phyloP scores from a whole-genome alignment of 1,140 invertebrate species.

The Anastrepha obliqua region DNA sequence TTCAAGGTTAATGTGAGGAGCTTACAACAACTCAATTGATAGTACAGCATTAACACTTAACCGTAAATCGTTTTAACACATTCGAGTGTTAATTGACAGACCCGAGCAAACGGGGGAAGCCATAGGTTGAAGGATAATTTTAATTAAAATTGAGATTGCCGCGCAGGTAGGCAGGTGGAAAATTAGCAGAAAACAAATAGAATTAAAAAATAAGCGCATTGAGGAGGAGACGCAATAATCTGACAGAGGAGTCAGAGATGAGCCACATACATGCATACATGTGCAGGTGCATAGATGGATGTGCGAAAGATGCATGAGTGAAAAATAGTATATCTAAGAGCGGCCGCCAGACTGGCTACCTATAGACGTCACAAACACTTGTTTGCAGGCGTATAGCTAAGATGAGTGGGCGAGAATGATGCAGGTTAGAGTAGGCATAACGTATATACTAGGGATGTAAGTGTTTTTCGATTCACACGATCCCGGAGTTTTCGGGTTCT shows the following conservation, averaged over 20 bases:
- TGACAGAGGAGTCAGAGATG: not conserved
- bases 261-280: not conserved
- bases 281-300: not conserved
- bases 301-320: not conserved
- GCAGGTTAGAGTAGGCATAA: not conserved
- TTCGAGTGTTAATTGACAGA: constrained; percentile 17
- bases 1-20: constrained; percentile 32
- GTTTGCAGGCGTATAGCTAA: not conserved
- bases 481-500: too few relatives aligned
- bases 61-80: constrained; percentile 24
- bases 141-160: constrained; percentile 5
- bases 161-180: not conserved
- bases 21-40: constrained; percentile 29
- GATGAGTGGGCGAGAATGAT: not conserved
- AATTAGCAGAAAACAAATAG: not conserved
- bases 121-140: not conserved
- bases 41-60: constrained; percentile 35
- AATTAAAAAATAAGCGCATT: not conserved
- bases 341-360: constrained; percentile 12
- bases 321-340: not conserved
- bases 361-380: not conserved
- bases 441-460: not conserved
- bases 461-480: not conserved
- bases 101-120: not conserved
- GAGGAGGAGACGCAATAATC: not conserved